Evolutionary conservation across 2,113 vertebrate species (phyloP), one percentile per base, ranked within the genome.

Genomic region (Lagopus leucura): DNA sequence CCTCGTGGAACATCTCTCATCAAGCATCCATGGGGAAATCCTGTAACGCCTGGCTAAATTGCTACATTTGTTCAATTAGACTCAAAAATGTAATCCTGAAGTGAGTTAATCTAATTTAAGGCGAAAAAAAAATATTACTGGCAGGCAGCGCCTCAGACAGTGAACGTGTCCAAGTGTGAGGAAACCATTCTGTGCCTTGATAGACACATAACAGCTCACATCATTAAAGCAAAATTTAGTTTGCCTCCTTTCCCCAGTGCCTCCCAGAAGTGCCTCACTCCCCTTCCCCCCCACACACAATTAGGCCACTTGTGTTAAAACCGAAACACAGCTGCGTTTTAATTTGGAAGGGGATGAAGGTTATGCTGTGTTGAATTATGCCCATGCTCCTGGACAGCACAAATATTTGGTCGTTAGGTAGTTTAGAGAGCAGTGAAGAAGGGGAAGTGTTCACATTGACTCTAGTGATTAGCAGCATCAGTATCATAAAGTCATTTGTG

Each of bases 41-140:
- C 95, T 80, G 86, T 91, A 97, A 96, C 34, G 95, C 95, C 94
- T 97, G 93, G 93, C 54, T 96, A 94, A 96, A 95, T 96, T 89
- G 71, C 90, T 95, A 82, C 90, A 94, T 97, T 96, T 96, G 94
- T 94, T 95, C 91, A 96, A 94, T 92, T 94, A 92, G 82, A 95
- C 85, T 89, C 89, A 61, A 86, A 94, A 82, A 94, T 91, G 86
- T 38, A 88, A 94, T 73, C 80, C 82, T 92, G 45, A 88, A 90
- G 66, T 90, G 91, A 90, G 90, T 76, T 91, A 75, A 93, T 95
- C 76, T 95, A 95, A 97, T 97, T 96, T 94, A 95, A 94, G 42
- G 8, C 84, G n/a, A 18, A 2, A 0, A 2, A 2, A 7, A 45
- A n/a, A 45, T 40, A 6, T 61, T 57, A 64, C 36, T 85, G 60